These are phyloP conservation scores for Sinotaia quadrata DNA, from an alignment of 2,888 invertebrate species.

Conservation along the genomic window DNA sequence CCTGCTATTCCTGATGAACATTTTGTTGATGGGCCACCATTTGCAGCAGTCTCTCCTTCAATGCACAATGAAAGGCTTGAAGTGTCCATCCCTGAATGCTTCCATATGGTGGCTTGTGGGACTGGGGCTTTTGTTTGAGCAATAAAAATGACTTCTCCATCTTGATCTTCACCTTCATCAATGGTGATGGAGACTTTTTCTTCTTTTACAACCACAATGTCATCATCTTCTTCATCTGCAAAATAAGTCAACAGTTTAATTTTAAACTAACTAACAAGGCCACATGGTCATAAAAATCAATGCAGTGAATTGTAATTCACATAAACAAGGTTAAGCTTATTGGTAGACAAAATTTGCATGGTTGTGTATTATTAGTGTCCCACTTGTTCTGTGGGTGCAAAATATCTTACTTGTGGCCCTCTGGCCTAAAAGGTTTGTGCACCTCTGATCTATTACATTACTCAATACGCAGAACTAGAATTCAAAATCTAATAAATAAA, in stretches of 20 bases:
- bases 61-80: not conserved
- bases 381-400: too few relatives aligned
- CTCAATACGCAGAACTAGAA: too few relatives aligned
- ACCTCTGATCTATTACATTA: too few relatives aligned
- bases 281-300: too few relatives aligned
- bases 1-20: not conserved
- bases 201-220: slow-evolving; percentile 55
- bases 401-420: too few relatives aligned
- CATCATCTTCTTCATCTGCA: slow-evolving; percentile 57
- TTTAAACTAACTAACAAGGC: too few relatives aligned
- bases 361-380: too few relatives aligned
- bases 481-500: too few relatives aligned
- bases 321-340: too few relatives aligned
- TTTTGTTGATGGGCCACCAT: not conserved
- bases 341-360: too few relatives aligned
- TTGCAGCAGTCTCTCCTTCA: not conserved
- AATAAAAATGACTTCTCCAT: slow-evolving; percentile 55
- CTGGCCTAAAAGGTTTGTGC: too few relatives aligned
- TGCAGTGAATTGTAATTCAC: too few relatives aligned
- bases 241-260: slow-evolving; percentile 34
- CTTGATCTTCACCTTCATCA: slow-evolving; percentile 23
- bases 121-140: slow-evolving; percentile 28
- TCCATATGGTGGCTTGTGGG: not conserved
- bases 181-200: slow-evolving; percentile 37
- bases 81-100: slow-evolving; percentile 1